Conservation (phyloP, 2,113 vertebrate species). For the Montifringilla adamsi region DNA sequence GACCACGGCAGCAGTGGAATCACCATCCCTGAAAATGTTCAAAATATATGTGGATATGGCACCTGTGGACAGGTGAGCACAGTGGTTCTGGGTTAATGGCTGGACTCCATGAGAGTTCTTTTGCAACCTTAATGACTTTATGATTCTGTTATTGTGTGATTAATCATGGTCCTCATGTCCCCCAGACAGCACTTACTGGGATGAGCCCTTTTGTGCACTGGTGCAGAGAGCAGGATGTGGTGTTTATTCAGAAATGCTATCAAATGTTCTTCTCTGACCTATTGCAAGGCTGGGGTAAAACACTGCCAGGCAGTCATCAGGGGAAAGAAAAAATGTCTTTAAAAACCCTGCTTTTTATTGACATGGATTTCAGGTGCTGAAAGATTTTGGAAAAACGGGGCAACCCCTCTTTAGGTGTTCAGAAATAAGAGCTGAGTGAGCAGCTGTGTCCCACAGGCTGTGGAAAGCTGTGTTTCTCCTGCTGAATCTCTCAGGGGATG, state of each 20-base stretch:
- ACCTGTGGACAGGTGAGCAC: not conserved
- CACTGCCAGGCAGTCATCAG: not conserved
- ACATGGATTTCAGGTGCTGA: not conserved
- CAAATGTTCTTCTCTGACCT: not conserved
- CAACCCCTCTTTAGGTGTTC: not conserved
- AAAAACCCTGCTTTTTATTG: accelerated
- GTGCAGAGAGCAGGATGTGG: not conserved
- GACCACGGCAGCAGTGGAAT: not conserved
- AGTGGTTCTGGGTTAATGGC: not conserved
- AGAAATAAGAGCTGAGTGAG: not conserved
- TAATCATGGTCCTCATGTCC: not conserved
- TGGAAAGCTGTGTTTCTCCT: not conserved
- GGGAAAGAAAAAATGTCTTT: accelerated
- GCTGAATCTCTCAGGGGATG: not conserved
- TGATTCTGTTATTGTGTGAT: not conserved
- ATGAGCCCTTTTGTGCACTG: not conserved
- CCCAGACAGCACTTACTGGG: not conserved
- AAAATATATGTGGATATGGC: not conserved
- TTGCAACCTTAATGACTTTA: not conserved
- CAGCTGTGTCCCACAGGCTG: not conserved
- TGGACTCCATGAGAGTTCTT: not conserved
- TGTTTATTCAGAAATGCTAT: not conserved
- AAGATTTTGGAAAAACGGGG: not conserved
- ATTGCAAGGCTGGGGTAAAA: not conserved
- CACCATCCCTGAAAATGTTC: not conserved